These are phyloP conservation scores for Holcopasites calliopsidis DNA, from an alignment of 1,140 invertebrate genomes.

Conservation along the genomic window DNA sequence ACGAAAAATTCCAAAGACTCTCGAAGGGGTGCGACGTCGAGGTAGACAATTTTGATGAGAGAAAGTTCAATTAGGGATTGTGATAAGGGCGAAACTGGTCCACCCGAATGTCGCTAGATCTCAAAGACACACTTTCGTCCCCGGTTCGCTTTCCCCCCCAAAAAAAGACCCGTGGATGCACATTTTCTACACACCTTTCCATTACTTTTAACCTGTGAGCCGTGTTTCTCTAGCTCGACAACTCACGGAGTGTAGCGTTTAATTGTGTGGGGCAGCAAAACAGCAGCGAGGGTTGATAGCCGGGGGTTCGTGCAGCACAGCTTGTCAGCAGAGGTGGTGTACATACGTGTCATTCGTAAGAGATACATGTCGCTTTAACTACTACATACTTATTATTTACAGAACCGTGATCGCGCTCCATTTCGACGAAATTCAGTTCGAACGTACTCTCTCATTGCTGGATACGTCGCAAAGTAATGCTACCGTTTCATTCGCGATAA, in stretches of 20 bases:
- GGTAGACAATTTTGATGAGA: too few relatives aligned
- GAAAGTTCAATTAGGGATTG: too few relatives aligned
- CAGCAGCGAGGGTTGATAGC: slow-evolving; percentile 79
- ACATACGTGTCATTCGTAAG: slow-evolving; percentile 76
- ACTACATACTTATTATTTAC: slow-evolving; percentile 74
- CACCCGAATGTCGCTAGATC: slow-evolving; percentile 25
- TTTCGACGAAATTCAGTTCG: slow-evolving; percentile 39
- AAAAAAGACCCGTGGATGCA: slow-evolving; percentile 38
- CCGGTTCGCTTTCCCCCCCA: slow-evolving; percentile 45
- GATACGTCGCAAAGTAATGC: too few relatives aligned
- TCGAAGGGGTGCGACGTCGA: too few relatives aligned
- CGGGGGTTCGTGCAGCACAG: slow-evolving; percentile 80
- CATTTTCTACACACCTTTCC: background rate
- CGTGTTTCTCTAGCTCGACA: slow-evolving; percentile 37
- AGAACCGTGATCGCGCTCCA: slow-evolving; percentile 68
- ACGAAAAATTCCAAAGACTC: too few relatives aligned
- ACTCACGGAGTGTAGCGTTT: slow-evolving; percentile 75
- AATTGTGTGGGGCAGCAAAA: slow-evolving; percentile 79
- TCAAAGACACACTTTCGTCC: slow-evolving; percentile 39
- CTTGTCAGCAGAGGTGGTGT: slow-evolving; percentile 80
- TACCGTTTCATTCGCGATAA: too few relatives aligned
- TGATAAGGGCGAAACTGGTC: background rate
- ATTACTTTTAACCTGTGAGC: background rate
- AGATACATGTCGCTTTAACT: slow-evolving; percentile 72
- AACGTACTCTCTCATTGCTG: slow-evolving; percentile 3